Base-by-base conservation (phyloP, 2,797 vertebrate genomes). In the Lophotriccus pileatus region DNA sequence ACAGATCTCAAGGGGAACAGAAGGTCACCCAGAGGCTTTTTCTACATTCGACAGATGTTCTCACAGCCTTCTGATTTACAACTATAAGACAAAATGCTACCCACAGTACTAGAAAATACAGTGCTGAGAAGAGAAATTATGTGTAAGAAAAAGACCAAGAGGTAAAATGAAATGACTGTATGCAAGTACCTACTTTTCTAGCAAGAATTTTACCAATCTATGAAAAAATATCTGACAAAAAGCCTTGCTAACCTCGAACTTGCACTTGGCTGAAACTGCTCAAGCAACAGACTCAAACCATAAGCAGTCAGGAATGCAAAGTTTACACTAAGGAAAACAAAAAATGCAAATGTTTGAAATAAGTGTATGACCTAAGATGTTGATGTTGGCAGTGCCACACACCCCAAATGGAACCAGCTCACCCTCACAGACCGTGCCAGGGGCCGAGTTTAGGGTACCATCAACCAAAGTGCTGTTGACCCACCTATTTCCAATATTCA, bases 301-400 rank as follows among this genome's bases (percentile, higher is more conserved):
- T 84, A 56, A 82, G 86, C 88, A 90, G 77, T 30, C 69, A 91
- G 91, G 94, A 95, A 96, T 88, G 91, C 39, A 46, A 37, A 88
- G 85, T 87, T 95, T 90, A 88, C 10, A 46, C 39, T 10, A 86
- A 89, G 16, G 73, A 81, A 91, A 94, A 96, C 79, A 94, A 78
- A 78, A 95, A 94, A 93, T 69, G 83, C 62, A 55, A 88, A 87
- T 23, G 62, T 86, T 73, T 53, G 88, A 16, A 62, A 25, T 52
- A 66, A 90, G 66, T 3, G 8, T 24, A 78, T 94, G 95, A 96
- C 69, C 37, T 90, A 53, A 95, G 85, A 28, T 64, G 82, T 93
- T 95, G 77, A 67, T 62, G 70, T 55, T 96, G 94, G 96, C 95
- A 84, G 62, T 72, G 83, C 89, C 89, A 75, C n/a, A 1, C 32